Evolutionary conservation across 2,888 invertebrate genomes (phyloP), one percentile per base, ranked within the genome.

Genomic region (Drosophila nigritarsus): DNA sequence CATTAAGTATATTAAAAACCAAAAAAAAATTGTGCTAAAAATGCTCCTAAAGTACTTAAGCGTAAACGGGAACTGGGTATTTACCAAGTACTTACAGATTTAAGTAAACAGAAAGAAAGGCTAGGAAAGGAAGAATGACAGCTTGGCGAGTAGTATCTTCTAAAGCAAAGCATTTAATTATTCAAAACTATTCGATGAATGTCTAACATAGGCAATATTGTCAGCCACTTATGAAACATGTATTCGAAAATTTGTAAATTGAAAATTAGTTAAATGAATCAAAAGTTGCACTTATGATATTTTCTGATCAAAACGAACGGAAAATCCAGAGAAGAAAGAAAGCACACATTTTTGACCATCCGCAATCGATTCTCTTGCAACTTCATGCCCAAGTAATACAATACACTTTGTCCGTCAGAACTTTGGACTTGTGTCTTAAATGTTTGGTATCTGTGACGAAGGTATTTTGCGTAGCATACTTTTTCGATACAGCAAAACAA

Each of bases 1-100:
- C 59, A 45, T 61, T 49, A 56, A 66, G 40, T 54, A 36, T 45
- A 66, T 64, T 48, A 71, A 55, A 32, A 38, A 55, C 38, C 20
- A 7, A 27, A n/a, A 7, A 27, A n/a, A n/a, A n/a, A 36, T 18
- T 9, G 24, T 7, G 29, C 18, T 27, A 64, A 63, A 36, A 24
- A 32, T 62, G 68, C 27, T 40, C 20, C 18, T 15, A 59, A 56
- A 38, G 50, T 53, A 68, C 59, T 42, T 61, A 42, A 72, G 49
- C 20, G 20, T 45, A 18, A 48, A 38, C 53, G 18, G 53, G 42
- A 65, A 64, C 11, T 45, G 8, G 36, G 18, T 38, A 38, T 29
- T 54, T 55, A 49, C 11, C n/a, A 27, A 4, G 2, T 15, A 20
- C 20, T 36, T n/a, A 7, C 9, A 32, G 24, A 24, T n/a, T 9